A percentile compares a stretch with the other conserved stretches of the same genome.
These are phyloP conservation scores for Chymomyza amoena DNA, from an alignment of 2,888 invertebrate genomes.

Conservation along the genomic window DNA sequence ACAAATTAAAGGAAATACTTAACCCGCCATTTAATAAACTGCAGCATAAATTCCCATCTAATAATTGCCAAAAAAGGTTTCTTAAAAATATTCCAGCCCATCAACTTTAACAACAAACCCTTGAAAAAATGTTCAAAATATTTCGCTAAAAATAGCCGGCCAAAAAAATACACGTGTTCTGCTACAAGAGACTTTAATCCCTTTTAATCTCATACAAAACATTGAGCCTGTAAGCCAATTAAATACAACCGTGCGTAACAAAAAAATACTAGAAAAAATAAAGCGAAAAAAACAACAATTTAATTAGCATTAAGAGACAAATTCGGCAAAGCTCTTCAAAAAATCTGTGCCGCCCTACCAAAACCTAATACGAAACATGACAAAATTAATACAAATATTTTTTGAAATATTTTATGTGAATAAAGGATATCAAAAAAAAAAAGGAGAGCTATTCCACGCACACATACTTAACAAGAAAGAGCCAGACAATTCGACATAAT, in stretches of 20 bases:
- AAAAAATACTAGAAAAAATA: conserved; percentile 5
- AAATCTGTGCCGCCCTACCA: neutral
- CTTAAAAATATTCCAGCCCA: conserved; percentile 22
- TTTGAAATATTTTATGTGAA: conserved; percentile 34
- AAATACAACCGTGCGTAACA: neutral
- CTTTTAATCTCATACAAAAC: neutral
- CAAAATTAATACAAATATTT: conserved; percentile 67
- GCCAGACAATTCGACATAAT: conserved; percentile 59
- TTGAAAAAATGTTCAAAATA: neutral
- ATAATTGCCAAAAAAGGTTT: neutral
- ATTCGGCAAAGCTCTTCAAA: neutral
- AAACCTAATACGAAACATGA: conserved; percentile 43
- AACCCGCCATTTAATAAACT: neutral
- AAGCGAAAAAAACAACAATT: neutral
- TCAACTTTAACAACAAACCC: conserved; percentile 20
- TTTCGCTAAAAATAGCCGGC: neutral
- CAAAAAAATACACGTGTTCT: neutral
- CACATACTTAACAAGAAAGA: neutral
- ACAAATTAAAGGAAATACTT: neutral
- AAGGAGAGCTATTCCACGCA: neutral
- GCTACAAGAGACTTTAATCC: neutral
- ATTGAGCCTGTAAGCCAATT: neutral
- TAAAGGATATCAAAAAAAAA: conserved; percentile 16
- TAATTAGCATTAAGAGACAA: neutral
- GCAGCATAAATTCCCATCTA: neutral